Evolutionary conservation across 2,888 invertebrate genomes (phyloP).

Genomic region (Meloe dianella): DNA sequence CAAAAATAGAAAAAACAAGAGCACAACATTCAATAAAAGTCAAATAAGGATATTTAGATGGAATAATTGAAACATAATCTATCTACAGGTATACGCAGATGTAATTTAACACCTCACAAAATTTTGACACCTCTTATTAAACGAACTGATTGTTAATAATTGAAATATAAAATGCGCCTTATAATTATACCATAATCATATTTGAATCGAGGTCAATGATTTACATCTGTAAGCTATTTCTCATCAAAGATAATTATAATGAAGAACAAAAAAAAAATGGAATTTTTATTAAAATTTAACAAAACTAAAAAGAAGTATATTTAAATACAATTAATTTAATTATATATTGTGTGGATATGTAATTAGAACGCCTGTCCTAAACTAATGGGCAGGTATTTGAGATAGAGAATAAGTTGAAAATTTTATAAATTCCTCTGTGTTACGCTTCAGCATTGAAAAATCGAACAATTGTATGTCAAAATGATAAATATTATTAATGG

Average conservation of each 20-base stretch:
- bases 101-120: slow-evolving; percentile 12
- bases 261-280: not conserved
- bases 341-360: slow-evolving; percentile 19
- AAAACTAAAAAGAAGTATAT: slow-evolving; percentile 17
- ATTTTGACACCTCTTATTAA: slow-evolving; percentile 7
- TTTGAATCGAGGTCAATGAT: slow-evolving; percentile 1
- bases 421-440: slow-evolving; percentile 31
- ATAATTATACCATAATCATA: slow-evolving; percentile 19
- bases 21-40: too few species aligned
- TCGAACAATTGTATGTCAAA: slow-evolving; percentile 35
- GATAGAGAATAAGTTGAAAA: slow-evolving; percentile 16
- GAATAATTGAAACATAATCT: not conserved
- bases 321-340: slow-evolving; percentile 35
- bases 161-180: slow-evolving; percentile 21
- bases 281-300: not conserved
- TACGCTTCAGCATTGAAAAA: slow-evolving; percentile 31
- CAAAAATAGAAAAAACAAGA: too few species aligned
- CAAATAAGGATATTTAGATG: too few species aligned
- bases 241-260: not conserved
- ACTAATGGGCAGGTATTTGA: slow-evolving; percentile 5
- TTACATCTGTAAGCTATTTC: slow-evolving; percentile 17
- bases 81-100: not conserved
- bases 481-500: slow-evolving; percentile 40
- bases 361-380: slow-evolving; percentile 30
- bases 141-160: slow-evolving; percentile 1